Evolutionary conservation across 2,113 vertebrate genomes (phyloP).

Genomic region (Scomber scombrus): DNA sequence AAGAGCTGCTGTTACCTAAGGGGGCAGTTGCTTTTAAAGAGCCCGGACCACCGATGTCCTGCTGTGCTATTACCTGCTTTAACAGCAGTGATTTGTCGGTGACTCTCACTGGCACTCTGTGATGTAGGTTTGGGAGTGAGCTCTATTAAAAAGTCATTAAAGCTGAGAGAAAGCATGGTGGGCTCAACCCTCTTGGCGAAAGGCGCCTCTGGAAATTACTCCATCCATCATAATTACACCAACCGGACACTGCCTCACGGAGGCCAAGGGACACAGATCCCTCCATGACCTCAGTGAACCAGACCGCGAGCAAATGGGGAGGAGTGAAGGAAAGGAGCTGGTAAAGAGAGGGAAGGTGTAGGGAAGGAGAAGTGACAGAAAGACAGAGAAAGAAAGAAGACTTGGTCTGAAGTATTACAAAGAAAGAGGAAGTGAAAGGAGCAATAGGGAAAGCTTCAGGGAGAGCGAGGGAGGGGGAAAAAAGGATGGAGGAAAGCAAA

Average conservation of each 20-base stretch:
- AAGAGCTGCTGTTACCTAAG: constrained; percentile 46
- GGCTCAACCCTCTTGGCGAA: constrained; percentile 78
- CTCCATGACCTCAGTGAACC: constrained; percentile 65
- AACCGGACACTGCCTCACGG: constrained; percentile 71
- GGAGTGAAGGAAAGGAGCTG: not conserved
- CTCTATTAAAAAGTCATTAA: constrained; percentile 88
- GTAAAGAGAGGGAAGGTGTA: not conserved
- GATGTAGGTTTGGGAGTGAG: constrained; percentile 77
- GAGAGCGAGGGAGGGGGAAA: constrained; percentile 9
- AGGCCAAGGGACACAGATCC: constrained; percentile 74
- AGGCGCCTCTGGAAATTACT: constrained; percentile 83
- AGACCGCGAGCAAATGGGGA: constrained; percentile 14
- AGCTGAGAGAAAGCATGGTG: constrained; percentile 79
- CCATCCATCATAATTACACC: constrained; percentile 88
- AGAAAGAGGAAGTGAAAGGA: constrained; percentile 17
- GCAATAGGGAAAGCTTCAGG: constrained; percentile 26
- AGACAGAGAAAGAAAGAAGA: constrained; percentile 3
- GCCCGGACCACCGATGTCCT: constrained; percentile 65
- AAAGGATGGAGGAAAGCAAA: constrained; percentile 12
- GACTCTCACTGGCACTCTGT: constrained; percentile 66
- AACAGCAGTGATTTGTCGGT: constrained; percentile 79
- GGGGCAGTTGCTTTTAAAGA: constrained; percentile 51
- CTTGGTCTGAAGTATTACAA: constrained; percentile 12
- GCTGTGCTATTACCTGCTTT: constrained; percentile 76
- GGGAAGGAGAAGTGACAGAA: constrained; percentile 25